phyloP scores from a whole-genome alignment of 2,797 vertebrate species.

The Mionectes olivaceus region DNA sequence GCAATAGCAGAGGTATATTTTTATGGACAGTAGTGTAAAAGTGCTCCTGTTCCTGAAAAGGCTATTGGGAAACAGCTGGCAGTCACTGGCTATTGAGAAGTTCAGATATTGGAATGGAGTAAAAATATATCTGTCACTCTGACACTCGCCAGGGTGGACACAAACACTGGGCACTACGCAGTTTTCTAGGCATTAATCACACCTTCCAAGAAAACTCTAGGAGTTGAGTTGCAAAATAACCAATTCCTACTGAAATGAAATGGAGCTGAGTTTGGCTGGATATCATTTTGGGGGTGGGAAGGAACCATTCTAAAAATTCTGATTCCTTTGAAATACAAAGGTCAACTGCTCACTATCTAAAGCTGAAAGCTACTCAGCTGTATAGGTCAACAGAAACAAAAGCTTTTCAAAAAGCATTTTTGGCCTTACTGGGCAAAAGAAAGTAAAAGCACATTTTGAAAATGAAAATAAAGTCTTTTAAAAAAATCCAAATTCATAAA shows the following conservation, averaged over 20 bases:
- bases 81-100: conserved; percentile 11
- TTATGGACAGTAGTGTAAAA: conserved; percentile 51
- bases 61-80: background rate
- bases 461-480: background rate
- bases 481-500: background rate
- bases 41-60: conserved; percentile 23
- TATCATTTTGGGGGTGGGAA: background rate
- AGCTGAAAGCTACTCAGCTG: background rate
- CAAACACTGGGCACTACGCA: background rate
- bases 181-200: background rate
- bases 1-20: conserved; percentile 51
- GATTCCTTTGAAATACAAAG: background rate
- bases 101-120: background rate
- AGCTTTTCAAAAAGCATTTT: background rate
- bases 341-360: background rate
- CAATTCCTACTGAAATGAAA: background rate
- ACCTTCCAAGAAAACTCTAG: background rate
- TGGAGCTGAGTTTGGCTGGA: background rate
- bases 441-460: background rate
- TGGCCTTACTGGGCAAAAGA: background rate
- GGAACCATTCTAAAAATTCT: background rate
- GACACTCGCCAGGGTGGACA: background rate
- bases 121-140: background rate
- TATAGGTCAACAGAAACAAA: background rate
- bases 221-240: background rate